phyloP scores from a whole-genome alignment of 1,140 invertebrate species.

The Diabrotica undecimpunctata region DNA sequence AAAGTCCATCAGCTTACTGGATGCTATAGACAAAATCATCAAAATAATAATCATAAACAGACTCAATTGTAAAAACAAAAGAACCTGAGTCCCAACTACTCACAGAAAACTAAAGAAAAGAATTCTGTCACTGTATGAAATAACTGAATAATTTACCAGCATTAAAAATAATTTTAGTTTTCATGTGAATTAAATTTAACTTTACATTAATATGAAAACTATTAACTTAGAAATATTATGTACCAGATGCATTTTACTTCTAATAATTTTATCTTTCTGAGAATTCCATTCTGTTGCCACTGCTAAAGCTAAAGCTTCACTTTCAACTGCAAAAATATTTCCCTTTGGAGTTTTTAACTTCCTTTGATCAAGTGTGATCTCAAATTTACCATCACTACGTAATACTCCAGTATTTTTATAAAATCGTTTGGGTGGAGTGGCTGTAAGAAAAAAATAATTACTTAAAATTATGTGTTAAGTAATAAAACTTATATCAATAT shows the following conservation, averaged over 20 bases:
- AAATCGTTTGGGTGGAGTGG: slow-evolving; percentile 56
- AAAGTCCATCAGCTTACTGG: too few species aligned
- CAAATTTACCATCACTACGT: slow-evolving; percentile 59
- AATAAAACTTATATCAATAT: neutral
- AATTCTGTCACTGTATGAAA: too few species aligned
- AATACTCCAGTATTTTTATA: slow-evolving; percentile 67
- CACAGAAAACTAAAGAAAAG: too few species aligned
- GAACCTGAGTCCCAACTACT: too few species aligned
- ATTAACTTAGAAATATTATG: slow-evolving; percentile 25
- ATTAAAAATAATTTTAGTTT: too few species aligned
- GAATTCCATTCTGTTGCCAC: slow-evolving; percentile 89
- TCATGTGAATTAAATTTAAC: too few species aligned
- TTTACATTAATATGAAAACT: slow-evolving; percentile 16
- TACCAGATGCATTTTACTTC: slow-evolving; percentile 86
- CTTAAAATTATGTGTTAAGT: neutral
- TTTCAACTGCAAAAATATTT: slow-evolving; percentile 70
- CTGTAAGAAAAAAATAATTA: neutral
- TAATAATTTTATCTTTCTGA: slow-evolving; percentile 75
- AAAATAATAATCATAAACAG: too few species aligned
- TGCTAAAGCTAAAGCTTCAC: slow-evolving; percentile 84
- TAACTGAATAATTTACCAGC: too few species aligned
- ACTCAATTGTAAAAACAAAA: too few species aligned
- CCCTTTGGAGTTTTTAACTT: slow-evolving; percentile 87
- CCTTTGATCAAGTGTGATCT: slow-evolving; percentile 76
- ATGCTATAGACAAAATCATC: too few species aligned